phyloP scores from a whole-genome alignment of 2,888 invertebrate genomes.

The Leucoptera coffeella region DNA sequence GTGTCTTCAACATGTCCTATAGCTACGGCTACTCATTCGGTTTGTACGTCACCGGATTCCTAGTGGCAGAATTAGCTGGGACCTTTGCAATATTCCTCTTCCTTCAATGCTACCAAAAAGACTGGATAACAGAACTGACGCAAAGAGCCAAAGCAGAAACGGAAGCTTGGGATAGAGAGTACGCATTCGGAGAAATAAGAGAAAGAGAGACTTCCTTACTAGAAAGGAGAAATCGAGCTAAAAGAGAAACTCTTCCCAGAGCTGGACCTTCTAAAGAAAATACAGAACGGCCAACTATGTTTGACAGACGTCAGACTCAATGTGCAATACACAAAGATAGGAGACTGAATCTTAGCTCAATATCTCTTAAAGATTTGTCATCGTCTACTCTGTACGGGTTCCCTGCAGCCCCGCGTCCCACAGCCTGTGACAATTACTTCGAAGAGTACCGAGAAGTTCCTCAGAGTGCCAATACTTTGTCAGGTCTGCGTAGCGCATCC shows the following conservation, averaged over 20 bases:
- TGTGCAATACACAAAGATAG: constrained; percentile 54
- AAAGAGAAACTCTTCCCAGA: constrained; percentile 39
- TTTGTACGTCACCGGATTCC: constrained; percentile 77
- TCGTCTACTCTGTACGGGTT: constrained; percentile 57
- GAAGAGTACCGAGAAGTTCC: constrained; percentile 49
- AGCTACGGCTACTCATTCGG: constrained; percentile 86
- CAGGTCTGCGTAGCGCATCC: constrained; percentile 38
- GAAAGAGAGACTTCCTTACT: constrained; percentile 33
- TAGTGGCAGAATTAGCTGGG: constrained; percentile 79
- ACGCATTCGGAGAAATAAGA: constrained; percentile 41
- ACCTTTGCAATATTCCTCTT: constrained; percentile 83
- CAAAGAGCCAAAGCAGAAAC: constrained; percentile 44
- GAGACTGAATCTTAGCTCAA: constrained; percentile 44
- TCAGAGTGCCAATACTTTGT: constrained; percentile 44
- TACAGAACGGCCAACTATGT: constrained; percentile 36
- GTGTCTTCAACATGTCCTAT: constrained; percentile 72
- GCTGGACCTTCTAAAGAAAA: constrained; percentile 31
- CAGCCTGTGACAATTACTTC: constrained; percentile 56
- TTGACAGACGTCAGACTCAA: constrained; percentile 47
- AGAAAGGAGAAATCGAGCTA: constrained; percentile 34
- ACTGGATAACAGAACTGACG: constrained; percentile 49
- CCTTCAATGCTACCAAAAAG: constrained; percentile 71
- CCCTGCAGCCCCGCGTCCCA: constrained; percentile 57
- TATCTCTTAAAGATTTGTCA: constrained; percentile 53
- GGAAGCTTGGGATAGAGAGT: constrained; percentile 45